phyloP scores from a whole-genome alignment of 2,113 vertebrate genomes.

The Urocitellus parryii region DNA sequence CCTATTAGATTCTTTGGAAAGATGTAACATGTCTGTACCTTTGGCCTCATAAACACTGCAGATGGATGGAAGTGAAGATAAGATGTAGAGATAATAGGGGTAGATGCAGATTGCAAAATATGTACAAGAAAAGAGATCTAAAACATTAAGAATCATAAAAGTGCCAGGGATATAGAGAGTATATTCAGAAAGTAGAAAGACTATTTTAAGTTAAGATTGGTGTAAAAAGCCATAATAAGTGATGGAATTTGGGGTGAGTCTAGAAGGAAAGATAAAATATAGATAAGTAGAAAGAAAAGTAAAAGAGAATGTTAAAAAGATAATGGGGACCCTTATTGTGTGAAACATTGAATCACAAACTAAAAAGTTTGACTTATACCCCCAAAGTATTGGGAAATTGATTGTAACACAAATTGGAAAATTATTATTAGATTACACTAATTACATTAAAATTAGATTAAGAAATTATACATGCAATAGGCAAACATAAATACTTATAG shows the following conservation, averaged over 20 bases:
- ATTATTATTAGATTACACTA: not conserved
- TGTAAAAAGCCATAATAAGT: not conserved
- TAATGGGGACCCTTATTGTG: not conserved
- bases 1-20: not conserved
- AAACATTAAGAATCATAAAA: not conserved
- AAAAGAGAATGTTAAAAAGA: not conserved
- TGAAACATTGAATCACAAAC: not conserved
- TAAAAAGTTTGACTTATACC: not conserved
- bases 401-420: not conserved
- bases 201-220: not conserved
- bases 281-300: not conserved
- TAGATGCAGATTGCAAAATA: not conserved
- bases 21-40: not conserved
- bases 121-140: not conserved
- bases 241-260: not conserved
- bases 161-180: no score
- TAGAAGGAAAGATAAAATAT: not conserved
- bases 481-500: not conserved
- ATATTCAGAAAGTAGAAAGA: not conserved
- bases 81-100: no score
- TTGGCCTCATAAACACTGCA: not conserved
- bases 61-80: not conserved
- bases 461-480: not conserved
- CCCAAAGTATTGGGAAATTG: not conserved
- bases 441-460: slow-evolving; percentile 4